A percentile compares a stretch with the other conserved stretches of the same genome.
phyloP scores from a whole-genome alignment of 2,797 vertebrate genomes.

The Sphenopsis melanotis region DNA sequence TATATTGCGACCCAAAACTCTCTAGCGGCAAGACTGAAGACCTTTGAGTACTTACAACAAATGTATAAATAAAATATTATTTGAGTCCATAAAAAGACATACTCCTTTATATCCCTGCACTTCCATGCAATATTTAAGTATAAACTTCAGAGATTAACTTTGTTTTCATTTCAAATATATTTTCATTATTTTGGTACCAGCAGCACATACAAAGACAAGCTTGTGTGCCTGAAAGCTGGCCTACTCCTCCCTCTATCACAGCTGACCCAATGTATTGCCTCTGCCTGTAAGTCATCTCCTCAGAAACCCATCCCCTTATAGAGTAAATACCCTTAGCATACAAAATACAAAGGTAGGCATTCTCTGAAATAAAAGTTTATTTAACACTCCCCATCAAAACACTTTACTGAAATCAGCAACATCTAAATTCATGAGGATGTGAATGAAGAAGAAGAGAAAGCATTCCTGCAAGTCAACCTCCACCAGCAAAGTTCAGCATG shows the following conservation, averaged over 20 bases:
- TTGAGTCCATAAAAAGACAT: not conserved
- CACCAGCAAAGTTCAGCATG: not conserved
- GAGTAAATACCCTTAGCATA: not conserved
- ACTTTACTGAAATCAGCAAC: not conserved
- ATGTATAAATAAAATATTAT: not conserved
- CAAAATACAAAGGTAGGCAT: not conserved
- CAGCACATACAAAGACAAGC: not conserved
- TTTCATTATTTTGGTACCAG: not conserved
- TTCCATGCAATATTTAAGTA: not conserved
- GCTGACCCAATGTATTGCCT: not conserved
- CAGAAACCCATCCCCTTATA: not conserved
- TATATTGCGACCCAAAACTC: not conserved
- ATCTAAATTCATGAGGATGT: not conserved
- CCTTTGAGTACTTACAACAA: not conserved
- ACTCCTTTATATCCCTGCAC: not conserved
- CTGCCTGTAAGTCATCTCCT: not conserved
- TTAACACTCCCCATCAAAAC: not conserved
- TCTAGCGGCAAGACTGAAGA: not conserved
- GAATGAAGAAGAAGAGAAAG: not conserved
- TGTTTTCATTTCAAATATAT: not conserved
- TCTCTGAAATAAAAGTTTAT: not conserved
- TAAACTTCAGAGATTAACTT: not conserved
- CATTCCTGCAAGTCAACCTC: not conserved
- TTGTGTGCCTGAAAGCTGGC: not conserved
- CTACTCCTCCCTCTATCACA: not conserved